Conservation (phyloP, 2,888 invertebrate species). For the Troglohyphantes excavatus region DNA sequence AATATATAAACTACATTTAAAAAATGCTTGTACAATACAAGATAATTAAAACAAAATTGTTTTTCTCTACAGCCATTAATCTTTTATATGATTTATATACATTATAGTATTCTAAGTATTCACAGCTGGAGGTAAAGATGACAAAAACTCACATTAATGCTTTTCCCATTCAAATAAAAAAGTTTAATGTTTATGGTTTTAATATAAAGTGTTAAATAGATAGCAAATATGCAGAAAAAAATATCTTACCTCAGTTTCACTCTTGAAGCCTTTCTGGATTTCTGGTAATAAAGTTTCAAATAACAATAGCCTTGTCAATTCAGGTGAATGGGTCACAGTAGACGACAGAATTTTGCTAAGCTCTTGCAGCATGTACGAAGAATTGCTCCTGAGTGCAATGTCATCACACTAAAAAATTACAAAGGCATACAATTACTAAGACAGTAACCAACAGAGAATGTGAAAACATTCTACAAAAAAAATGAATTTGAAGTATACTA, state of each 20-base stretch:
- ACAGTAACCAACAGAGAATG: no score
- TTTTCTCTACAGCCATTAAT: no score
- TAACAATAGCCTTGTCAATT: conserved; percentile 87
- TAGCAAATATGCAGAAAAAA: neutral
- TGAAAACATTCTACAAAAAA: no score
- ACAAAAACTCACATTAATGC: no score
- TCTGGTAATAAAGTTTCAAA: conserved; percentile 89
- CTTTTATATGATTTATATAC: no score
- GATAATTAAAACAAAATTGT: no score
- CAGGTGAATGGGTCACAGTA: conserved; percentile 78
- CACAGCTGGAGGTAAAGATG: no score
- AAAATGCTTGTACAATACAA: no score
- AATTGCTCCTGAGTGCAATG: conserved; percentile 90
- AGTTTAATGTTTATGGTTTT: neutral
- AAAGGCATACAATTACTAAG: no score
- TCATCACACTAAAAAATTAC: conserved; percentile 85
- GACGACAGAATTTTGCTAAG: conserved; percentile 86
- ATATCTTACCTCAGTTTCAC: conserved; percentile 85
- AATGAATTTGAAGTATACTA: neutral
- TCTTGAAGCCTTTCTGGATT: conserved; percentile 88
- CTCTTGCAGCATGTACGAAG: conserved; percentile 88
- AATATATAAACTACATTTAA: no score
- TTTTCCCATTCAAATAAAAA: neutral
- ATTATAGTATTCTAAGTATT: no score
- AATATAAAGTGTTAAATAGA: neutral